Percentiles rank a stretch among this genome's conserved stretches.
Conservation (phyloP, 92 coral and sea anemone species). For the Micromussa lordhowensis region DNA sequence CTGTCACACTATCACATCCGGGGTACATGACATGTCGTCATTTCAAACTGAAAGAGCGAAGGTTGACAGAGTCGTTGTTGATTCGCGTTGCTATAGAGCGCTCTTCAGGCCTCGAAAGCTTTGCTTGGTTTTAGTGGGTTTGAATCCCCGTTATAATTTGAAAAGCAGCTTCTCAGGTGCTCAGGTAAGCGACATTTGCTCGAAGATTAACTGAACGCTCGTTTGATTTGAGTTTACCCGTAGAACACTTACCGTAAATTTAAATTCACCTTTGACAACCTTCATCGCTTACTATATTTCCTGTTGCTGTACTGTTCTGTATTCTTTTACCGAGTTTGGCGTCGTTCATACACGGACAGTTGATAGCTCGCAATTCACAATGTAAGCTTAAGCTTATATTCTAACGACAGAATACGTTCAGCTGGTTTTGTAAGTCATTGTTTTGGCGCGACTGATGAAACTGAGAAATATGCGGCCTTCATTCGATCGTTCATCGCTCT, state of each 20-base stretch:
- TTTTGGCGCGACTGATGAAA: background rate
- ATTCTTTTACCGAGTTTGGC: background rate
- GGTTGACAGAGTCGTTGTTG: constrained; percentile 17
- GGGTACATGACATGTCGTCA: constrained; percentile 30
- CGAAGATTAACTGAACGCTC: background rate
- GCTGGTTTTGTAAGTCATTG: background rate
- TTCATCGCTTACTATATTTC: no score
- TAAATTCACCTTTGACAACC: background rate
- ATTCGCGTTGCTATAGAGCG: constrained; percentile 36
- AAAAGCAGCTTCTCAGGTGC: background rate
- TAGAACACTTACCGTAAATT: background rate
- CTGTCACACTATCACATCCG: constrained; percentile 29
- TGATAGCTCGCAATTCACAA: constrained; percentile 1
- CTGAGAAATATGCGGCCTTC: background rate
- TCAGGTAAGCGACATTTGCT: constrained; percentile 21
- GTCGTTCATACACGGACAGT: background rate
- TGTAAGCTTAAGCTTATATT: background rate
- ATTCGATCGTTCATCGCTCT: background rate
- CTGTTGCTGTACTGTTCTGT: background rate
- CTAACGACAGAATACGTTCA: background rate
- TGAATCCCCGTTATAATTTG: background rate
- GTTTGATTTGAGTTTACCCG: background rate
- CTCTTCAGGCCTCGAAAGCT: background rate
- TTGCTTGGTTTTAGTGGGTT: background rate
- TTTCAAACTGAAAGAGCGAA: background rate